phyloP scores from a whole-genome alignment of 2,888 invertebrate genomes.

The Myathropa florea region DNA sequence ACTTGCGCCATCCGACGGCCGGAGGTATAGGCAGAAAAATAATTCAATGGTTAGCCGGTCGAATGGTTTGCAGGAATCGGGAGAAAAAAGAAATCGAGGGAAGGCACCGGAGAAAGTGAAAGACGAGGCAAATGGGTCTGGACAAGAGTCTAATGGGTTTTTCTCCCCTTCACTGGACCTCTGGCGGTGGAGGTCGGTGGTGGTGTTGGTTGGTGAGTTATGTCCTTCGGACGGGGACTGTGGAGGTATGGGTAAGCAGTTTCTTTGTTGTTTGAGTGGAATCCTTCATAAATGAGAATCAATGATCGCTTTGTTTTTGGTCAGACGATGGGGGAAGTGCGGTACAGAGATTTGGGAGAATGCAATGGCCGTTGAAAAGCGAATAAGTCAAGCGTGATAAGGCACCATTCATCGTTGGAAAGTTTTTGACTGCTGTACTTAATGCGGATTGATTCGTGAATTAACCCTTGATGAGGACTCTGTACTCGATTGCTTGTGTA shows the following conservation, averaged over 20 bases:
- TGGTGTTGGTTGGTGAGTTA: background rate
- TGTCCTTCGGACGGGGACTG: background rate
- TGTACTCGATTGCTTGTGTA: no score
- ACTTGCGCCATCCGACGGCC: background rate
- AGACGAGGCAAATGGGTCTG: background rate
- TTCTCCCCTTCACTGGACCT: background rate
- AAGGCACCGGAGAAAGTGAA: background rate
- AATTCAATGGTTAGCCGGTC: conserved; percentile 39
- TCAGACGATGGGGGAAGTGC: background rate
- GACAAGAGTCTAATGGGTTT: background rate
- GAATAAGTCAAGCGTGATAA: background rate
- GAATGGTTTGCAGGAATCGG: conserved; percentile 24
- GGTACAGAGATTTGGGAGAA: background rate
- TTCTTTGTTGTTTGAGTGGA: no score
- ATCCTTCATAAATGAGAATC: background rate
- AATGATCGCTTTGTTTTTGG: background rate
- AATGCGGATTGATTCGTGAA: no score
- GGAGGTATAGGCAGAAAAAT: background rate
- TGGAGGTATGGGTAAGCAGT: background rate
- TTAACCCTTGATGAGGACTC: no score
- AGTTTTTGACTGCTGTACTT: no score
- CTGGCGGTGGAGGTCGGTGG: background rate
- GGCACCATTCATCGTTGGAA: background rate
- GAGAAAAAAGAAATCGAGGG: conserved; percentile 21
- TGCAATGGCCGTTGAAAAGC: background rate